Base-by-base conservation (phyloP, 2,888 invertebrate genomes). In the Drosophila testacea region DNA sequence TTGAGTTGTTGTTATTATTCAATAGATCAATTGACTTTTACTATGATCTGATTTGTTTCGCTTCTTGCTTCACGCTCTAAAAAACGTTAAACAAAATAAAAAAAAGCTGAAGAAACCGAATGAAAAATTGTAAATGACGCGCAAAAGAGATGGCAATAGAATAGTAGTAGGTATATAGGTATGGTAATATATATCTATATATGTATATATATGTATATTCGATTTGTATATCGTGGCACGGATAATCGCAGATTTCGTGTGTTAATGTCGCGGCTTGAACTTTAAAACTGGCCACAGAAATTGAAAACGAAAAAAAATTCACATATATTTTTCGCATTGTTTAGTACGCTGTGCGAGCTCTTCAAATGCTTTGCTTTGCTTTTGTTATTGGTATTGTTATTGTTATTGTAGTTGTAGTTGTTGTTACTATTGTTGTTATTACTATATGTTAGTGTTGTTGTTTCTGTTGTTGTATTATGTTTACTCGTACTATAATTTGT, bases 191-290 rank as follows among this genome's bases (percentile, higher is more conserved):
- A 39, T 38, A 9, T 36, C 36, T 44, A 39, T 38, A n/a, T 48
- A 11, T 59, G 13, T 22, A 6, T 22, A 6, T 38, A 16, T 51
- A 22, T 28, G 4, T 44, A 38, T 41, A 9, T 57, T 30, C 30
- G 30, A 30, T 30, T 7, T 30, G 30, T 27, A 16, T 59, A 47
- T 60, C 47, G 44, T 57, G 50, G 65, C 64, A 77, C 81, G 81
- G 83, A 86, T 83, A 75, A 83, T 83, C 83, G 73, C 73, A 77
- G 79, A 75, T 81, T 83, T 83, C 69, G 85, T 85, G 85, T 85
- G 87, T 70, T 85, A 87, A 87, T 87, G 88, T 85, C 85, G 85
- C 85, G 87, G 85, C 85, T 85, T 85, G 88, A 87, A 85, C 83
- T 85, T 85, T 85, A 85, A 85, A 85, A 85, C 85, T 85, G 81